Evolutionary conservation across 2,888 invertebrate genomes (phyloP), one percentile per base, ranked within the genome.

Genomic region (Anthophora plumipes): DNA sequence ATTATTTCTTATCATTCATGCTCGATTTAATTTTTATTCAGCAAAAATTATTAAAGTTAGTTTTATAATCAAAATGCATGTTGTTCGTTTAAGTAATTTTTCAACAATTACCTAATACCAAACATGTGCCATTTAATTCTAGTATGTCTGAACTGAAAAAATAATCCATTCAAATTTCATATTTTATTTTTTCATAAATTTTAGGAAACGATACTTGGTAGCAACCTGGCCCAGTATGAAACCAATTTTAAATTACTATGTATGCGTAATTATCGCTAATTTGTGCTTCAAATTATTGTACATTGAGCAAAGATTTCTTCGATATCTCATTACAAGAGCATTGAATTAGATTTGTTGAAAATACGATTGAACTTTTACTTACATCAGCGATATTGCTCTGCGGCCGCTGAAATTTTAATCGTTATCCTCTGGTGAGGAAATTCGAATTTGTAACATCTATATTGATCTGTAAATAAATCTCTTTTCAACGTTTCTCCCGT

Each of bases 361-460:
- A 20, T 14, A 7, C 9, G 12, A 12, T 46, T 54, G 60, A 37
- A 61, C 60, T 46, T 39, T 37, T 17, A 1, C 52, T 52, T 14
- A n/a, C n/a, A n/a, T n/a, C n/a, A 31, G 12, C 31, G 31, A 31
- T 37, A 22, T 43, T 60, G 59, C 46, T 46, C 64, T 14, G 9
- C 2, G 46, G 14, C 43, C 48, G 39, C 39, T 14, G 60, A 60
- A 60, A 59, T 59, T 54, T 37, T 66, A 50, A 77, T 77, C 64
- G 31, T 39, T n/a, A 68, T 68, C 37, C 52, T 31, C 8, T 22
- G 14, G 50, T 12, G 55, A 22, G 41, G 43, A 59, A 52, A 12
- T 59, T 46, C 25, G 59, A 41, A 60, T 66, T 73, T 9, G 12
- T 17, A 4, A 39, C 12, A 20, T 25, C 8, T n/a, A 22, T 9